phyloP scores from a whole-genome alignment of 2,797 vertebrate genomes.

The Salarias fasciatus region DNA sequence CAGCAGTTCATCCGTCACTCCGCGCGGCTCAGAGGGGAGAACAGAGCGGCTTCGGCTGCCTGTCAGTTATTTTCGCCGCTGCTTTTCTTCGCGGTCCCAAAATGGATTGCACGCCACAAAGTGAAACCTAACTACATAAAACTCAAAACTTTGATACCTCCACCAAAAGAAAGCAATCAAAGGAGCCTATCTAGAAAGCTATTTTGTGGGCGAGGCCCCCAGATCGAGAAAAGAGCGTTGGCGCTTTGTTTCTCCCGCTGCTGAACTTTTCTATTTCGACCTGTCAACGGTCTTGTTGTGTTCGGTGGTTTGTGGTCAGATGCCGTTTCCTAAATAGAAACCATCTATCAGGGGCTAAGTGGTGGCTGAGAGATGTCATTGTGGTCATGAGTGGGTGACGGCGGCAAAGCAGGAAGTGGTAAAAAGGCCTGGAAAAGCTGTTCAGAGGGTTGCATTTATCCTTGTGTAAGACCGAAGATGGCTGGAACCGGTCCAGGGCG shows the following conservation, averaged over 20 bases:
- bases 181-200: constrained; percentile 44
- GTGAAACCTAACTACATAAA: constrained; percentile 44
- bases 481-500: constrained; percentile 35
- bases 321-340: constrained; percentile 80
- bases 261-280: constrained; percentile 72
- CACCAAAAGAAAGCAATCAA: constrained; percentile 49
- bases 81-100: constrained; percentile 26
- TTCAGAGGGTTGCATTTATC: constrained; percentile 51
- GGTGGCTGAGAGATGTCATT: constrained; percentile 76
- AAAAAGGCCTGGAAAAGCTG: constrained; percentile 65
- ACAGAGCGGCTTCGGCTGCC: constrained; percentile 28
- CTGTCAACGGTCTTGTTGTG: constrained; percentile 75
- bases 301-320: constrained; percentile 67
- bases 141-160: constrained; percentile 32
- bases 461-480: constrained; percentile 58
- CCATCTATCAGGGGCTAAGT: constrained; percentile 80
- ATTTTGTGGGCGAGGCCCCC: constrained; percentile 43
- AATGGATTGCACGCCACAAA: constrained; percentile 36
- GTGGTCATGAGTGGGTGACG: constrained; percentile 76
- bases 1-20: constrained; percentile 39
- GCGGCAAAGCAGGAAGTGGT: constrained; percentile 69
- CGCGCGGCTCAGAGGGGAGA: constrained; percentile 16
- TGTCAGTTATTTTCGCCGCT: constrained; percentile 31
- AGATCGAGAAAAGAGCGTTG: constrained; percentile 42
- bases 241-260: constrained; percentile 51